Conservation (phyloP, 2,797 vertebrate species). For the Esox masquinongy region DNA sequence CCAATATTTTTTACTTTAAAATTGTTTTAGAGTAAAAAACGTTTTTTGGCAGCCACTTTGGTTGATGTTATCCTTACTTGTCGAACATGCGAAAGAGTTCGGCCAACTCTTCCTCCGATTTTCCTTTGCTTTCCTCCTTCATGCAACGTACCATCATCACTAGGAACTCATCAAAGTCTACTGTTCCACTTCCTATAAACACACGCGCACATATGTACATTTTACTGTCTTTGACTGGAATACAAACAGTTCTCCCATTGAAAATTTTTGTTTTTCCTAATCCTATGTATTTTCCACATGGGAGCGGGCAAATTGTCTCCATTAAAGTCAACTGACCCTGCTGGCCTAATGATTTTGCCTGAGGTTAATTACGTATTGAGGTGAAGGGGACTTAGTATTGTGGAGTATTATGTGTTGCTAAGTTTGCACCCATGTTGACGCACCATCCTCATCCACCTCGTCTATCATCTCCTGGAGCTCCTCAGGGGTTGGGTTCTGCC, state of each 20-base stretch:
- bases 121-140: conserved; percentile 99
- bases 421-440: conserved; percentile 11
- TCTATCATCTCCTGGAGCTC: conserved; percentile 99
- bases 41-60: background rate
- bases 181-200: conserved; percentile 89
- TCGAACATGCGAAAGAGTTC: conserved; percentile 99
- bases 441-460: conserved; percentile 97
- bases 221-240: no score
- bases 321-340: no score
- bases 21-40: background rate
- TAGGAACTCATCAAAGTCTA: conserved; percentile 98
- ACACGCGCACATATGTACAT: background rate
- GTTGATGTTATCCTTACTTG: conserved; percentile 61
- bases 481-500: conserved; percentile 96
- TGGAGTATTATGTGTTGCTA: background rate
- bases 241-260: no score
- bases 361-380: background rate
- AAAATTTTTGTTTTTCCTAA: no score
- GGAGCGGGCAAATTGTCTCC: no score
- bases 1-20: background rate
- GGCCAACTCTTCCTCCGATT: conserved; percentile 94
- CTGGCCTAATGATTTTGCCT: background rate
- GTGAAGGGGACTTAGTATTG: background rate
- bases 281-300: no score
- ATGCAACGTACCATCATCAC: conserved; percentile 99